phyloP scores from a whole-genome alignment of 2,888 invertebrate genomes.

The Dolomedes plantarius region DNA sequence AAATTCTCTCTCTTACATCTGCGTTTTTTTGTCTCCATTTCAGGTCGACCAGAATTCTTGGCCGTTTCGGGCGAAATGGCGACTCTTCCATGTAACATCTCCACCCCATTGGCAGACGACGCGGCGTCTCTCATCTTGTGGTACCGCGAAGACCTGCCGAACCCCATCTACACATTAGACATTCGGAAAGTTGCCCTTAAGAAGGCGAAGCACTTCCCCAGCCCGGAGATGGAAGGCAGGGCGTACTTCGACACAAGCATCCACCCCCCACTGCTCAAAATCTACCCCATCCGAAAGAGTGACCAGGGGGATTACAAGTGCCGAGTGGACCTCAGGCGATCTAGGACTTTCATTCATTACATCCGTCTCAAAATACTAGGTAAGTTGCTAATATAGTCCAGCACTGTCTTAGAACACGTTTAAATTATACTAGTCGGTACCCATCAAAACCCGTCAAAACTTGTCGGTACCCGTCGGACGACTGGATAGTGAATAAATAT shows the following conservation, averaged over 20 bases:
- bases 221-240: constrained; percentile 70
- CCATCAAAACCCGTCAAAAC: no score
- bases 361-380: constrained; percentile 70
- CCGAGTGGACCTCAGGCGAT: constrained; percentile 83
- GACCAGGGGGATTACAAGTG: constrained; percentile 92
- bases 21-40: no score
- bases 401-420: no score
- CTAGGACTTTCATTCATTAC: constrained; percentile 65
- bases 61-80: constrained; percentile 72
- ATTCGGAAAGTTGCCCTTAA: constrained; percentile 65
- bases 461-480: no score
- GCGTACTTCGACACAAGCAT: constrained; percentile 72
- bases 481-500: no score
- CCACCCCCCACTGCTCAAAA: constrained; percentile 71
- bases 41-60: constrained; percentile 61
- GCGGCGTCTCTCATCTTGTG: constrained; percentile 83
- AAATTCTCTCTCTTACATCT: no score
- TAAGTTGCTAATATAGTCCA: no score
- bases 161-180: constrained; percentile 85
- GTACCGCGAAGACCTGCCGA: constrained; percentile 90
- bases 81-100: constrained; percentile 72
- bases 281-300: constrained; percentile 69
- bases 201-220: constrained; percentile 69
- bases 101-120: constrained; percentile 70
- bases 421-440: no score